Percentiles rank a stretch among this genome's conserved stretches.
Evolutionary conservation across 2,797 vertebrate genomes (phyloP).

Genomic region (Melopsittacus undulatus): DNA sequence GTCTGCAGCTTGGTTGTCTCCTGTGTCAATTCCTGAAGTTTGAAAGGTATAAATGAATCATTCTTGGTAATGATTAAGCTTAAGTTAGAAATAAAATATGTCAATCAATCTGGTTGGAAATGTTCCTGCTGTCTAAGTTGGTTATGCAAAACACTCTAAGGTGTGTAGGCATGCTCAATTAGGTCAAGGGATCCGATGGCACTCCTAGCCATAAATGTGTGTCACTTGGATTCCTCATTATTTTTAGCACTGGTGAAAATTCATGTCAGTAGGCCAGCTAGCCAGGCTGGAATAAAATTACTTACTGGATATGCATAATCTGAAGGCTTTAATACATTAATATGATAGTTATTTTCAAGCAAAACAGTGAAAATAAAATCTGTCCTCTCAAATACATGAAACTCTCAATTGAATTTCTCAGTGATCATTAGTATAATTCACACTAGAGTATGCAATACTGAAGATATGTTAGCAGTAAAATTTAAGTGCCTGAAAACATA

Average conservation of each 20-base stretch:
- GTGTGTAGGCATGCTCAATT: conserved; percentile 77
- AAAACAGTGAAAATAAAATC: conserved; percentile 8
- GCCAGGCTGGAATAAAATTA: conserved; percentile 69
- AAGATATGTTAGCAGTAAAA: conserved; percentile 20
- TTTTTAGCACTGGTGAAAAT: conserved; percentile 67
- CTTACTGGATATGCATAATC: conserved; percentile 18
- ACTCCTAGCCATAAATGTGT: conserved; percentile 61
- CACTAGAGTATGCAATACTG: neutral
- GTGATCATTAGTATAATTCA: conserved; percentile 10
- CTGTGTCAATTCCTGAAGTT: conserved; percentile 47
- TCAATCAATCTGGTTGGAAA: conserved; percentile 78
- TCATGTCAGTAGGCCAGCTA: conserved; percentile 62
- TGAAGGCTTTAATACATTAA: neutral
- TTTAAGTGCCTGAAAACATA: conserved; percentile 37
- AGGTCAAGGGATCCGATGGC: conserved; percentile 73
- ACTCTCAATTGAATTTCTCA: conserved; percentile 20
- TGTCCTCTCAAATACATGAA: neutral
- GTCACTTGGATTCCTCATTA: conserved; percentile 75
- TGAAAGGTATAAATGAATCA: conserved; percentile 67
- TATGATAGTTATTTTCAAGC: conserved; percentile 55
- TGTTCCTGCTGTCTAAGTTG: conserved; percentile 74
- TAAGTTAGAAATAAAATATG: conserved; percentile 80
- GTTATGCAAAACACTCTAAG: conserved; percentile 79
- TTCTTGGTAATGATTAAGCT: conserved; percentile 72
- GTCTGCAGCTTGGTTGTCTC: conserved; percentile 7